Conservation (phyloP, 2,888 invertebrate species). For the Charanyca ferruginea region DNA sequence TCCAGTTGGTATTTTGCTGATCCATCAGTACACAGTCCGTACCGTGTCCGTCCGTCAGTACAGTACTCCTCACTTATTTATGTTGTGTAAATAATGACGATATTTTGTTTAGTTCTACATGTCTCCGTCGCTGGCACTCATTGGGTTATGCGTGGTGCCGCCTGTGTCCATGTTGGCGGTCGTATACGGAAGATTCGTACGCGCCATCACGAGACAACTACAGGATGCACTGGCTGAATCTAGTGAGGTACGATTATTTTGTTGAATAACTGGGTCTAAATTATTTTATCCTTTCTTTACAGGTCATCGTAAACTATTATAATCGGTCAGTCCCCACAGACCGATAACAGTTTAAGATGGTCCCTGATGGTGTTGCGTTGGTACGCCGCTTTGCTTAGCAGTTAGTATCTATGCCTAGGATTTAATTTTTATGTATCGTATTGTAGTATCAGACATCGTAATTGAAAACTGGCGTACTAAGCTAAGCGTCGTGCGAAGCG, state of each 20-base stretch:
- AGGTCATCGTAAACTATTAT: neutral
- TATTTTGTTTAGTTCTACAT: slow-evolving; percentile 94
- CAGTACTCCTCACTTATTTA: too few species aligned
- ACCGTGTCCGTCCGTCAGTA: too few species aligned
- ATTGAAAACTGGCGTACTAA: neutral
- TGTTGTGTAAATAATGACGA: slow-evolving; percentile 55
- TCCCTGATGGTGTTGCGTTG: neutral
- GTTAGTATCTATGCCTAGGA: neutral
- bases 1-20: too few species aligned
- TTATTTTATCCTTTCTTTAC: neutral
- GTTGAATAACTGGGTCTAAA: slow-evolving; percentile 2
- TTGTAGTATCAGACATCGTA: neutral
- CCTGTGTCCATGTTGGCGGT: slow-evolving; percentile 96
- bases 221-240: slow-evolving; percentile 93
- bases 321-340: too few species aligned
- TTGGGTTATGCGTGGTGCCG: slow-evolving; percentile 97
- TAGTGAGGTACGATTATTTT: slow-evolving; percentile 77
- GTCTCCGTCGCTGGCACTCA: slow-evolving; percentile 96
- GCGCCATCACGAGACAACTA: slow-evolving; percentile 95
- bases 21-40: too few species aligned
- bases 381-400: neutral
- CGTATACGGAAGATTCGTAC: slow-evolving; percentile 95
- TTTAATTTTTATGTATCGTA: neutral
- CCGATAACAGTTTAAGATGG: too few species aligned
- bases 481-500: too few species aligned